These are phyloP conservation scores for Congeria kusceri DNA, from an alignment of 2,888 invertebrate genomes.

Conservation along the genomic window DNA sequence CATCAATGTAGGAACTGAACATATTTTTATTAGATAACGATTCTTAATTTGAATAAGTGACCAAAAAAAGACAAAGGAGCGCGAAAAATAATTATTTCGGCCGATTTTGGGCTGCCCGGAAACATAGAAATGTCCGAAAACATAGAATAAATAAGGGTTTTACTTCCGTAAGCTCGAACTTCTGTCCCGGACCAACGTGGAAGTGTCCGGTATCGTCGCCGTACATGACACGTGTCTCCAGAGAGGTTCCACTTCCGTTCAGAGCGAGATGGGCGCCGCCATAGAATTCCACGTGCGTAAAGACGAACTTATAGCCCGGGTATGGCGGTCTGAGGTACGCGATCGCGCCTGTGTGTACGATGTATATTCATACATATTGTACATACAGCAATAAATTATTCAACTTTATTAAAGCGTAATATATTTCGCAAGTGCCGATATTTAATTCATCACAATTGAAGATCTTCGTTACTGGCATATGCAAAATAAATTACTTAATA, in stretches of 20 bases:
- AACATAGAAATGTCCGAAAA: not conserved
- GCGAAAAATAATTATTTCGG: no score
- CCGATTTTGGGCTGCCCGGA: not conserved
- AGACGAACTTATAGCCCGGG: conserved; percentile 60
- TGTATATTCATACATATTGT: no score
- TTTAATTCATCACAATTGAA: no score
- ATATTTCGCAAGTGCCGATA: no score
- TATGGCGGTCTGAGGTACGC: conserved; percentile 60
- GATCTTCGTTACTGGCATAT: no score
- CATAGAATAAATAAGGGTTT: no score
- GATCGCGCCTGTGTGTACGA: conserved; percentile 70
- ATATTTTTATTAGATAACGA: no score
- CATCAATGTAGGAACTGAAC: no score
- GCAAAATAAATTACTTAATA: no score
- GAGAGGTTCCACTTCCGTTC: conserved; percentile 52
- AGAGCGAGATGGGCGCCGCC: conserved; percentile 73
- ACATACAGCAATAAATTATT: no score
- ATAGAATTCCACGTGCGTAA: conserved; percentile 74
- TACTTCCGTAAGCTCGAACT: conserved; percentile 68
- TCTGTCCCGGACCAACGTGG: conserved; percentile 70
- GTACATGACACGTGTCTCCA: conserved; percentile 62
- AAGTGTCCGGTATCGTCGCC: conserved; percentile 77
- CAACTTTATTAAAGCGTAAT: no score
- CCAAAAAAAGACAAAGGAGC: not conserved
- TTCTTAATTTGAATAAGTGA: no score